Conservation (phyloP, 2,113 vertebrate species). For the crab-eating macaque (Macaca fascicularis) region T2T-MFA8v1.1 NC_088377.1:37973001-37973500, state of each 20-base stretch:
- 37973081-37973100: background rate
- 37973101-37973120: background rate
- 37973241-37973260: background rate
- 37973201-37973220: background rate
- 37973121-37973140: background rate
- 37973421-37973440: background rate
- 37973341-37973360: background rate
- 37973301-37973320: background rate
- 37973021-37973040: background rate
- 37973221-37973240: background rate
- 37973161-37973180: background rate
- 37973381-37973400: background rate
- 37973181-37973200: background rate
- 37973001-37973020: background rate
- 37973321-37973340: background rate
- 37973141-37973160: too few relatives aligned
- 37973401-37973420: background rate
- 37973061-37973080: background rate
- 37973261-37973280: background rate
- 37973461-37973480: background rate
- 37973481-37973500: background rate
- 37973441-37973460: background rate
- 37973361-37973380: background rate
- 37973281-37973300: background rate
- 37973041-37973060: background rate